Percentiles rank a stretch among this genome's conserved stretches.
These are phyloP conservation scores for Centropus unirufus DNA, from an alignment of 2,113 vertebrate species.

Conservation along the genomic window DNA sequence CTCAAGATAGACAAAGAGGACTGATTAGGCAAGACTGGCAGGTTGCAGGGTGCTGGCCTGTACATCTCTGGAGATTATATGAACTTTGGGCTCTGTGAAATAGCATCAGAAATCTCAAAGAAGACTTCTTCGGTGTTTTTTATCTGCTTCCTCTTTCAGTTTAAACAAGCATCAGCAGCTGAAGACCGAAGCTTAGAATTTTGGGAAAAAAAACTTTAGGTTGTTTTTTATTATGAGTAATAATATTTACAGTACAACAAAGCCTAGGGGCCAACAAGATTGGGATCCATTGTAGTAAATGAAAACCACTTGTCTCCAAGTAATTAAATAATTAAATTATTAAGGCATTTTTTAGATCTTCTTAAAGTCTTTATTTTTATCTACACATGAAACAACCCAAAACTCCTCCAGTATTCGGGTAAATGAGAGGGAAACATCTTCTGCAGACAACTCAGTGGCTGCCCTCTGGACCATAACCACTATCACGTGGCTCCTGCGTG, in stretches of 20 bases:
- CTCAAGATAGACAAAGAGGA: neutral
- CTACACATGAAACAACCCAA: constrained; percentile 21
- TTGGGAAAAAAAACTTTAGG: constrained; percentile 27
- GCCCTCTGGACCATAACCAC: neutral
- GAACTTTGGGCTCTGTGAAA: neutral
- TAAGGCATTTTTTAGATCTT: constrained; percentile 44
- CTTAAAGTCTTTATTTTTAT: constrained; percentile 43
- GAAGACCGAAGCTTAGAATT: constrained; percentile 18
- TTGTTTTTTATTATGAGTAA: constrained; percentile 56
- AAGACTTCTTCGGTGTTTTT: neutral
- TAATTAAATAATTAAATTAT: constrained; percentile 66
- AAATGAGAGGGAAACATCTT: neutral
- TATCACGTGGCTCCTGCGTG: neutral
- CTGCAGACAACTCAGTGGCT: neutral
- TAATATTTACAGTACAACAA: constrained; percentile 66
- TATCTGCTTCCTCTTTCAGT: constrained; percentile 2
- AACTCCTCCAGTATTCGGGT: neutral
- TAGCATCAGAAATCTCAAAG: neutral
- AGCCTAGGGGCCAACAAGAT: constrained; percentile 53
- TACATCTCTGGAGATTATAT: neutral
- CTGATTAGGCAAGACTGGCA: neutral
- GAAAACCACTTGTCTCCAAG: constrained; percentile 54
- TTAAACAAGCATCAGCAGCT: neutral
- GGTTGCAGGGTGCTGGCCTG: neutral
- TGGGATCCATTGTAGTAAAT: constrained; percentile 62